Conservation (phyloP, 2,797 vertebrate species). For the Enteromius mattozi region DNA sequence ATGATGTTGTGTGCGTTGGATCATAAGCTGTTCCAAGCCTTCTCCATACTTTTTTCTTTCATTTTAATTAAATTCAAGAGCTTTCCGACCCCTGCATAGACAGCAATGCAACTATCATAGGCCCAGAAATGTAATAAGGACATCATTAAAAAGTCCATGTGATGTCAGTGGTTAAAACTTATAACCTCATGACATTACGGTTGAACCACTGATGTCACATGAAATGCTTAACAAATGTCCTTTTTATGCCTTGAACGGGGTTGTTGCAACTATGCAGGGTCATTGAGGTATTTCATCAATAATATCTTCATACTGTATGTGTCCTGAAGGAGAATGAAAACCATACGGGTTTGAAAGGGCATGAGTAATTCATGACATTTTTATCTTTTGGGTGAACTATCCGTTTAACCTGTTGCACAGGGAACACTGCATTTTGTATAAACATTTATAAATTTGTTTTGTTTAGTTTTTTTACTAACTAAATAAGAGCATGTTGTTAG, state of each 20-base stretch:
- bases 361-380: not conserved
- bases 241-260: not conserved
- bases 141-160: too few species aligned
- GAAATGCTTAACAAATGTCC: not conserved
- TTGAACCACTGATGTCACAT: not conserved
- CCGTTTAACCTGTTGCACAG: not conserved
- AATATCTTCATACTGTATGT: not conserved
- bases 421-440: constrained; percentile 6
- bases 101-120: too few species aligned
- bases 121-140: too few species aligned
- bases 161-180: too few species aligned
- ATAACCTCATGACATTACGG: not conserved
- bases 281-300: not conserved
- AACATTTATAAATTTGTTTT: too few species aligned
- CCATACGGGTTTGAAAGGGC: not conserved
- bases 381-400: not conserved
- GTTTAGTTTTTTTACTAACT: not conserved
- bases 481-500: not conserved
- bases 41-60: not conserved
- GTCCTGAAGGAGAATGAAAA: not conserved
- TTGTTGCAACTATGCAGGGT: not conserved
- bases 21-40: not conserved
- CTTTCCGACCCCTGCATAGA: too few species aligned
- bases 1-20: not conserved
- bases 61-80: too few species aligned